Base-by-base conservation (phyloP, 2,113 vertebrate species). In the Phaethon lepturus region DNA sequence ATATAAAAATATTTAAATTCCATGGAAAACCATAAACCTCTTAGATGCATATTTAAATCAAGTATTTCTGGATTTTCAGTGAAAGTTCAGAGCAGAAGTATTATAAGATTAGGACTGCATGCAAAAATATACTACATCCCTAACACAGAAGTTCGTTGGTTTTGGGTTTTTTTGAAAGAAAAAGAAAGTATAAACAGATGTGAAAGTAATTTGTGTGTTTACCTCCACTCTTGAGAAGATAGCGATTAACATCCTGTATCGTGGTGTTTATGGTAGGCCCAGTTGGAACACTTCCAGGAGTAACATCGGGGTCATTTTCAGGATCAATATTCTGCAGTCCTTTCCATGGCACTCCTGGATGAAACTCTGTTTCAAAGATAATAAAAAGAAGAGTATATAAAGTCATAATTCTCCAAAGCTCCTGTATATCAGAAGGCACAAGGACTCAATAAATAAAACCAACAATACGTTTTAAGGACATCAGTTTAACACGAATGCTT, bases 271-370 rank as follows among this genome's bases (percentile, higher is more conserved):
- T 99, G 93, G 99, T 99, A 14, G 99, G 99, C 88, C 99, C 99
- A 6, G 99, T 99, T 58, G 99, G 99, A 95, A 99, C 99, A 55
- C 99, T 99, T 90, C 99, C 99, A 94, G 99, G 99, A 88, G 99
- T 99, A 98, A 99, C 99, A 88, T 99, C 99, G 2, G 99, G 99
- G 97, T 99, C 99, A 81, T 99, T 99, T 97, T 99, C 99, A 6
- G 99, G 99, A 96, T 99, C 99, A 52, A 99, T 99, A 77, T 99
- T 99, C 98, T 99, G 99, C 96, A 99, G 99, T 96, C 99, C 99
- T 98, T 99, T 99, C 99, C 99, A 99, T 23, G 99, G 99, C 75
- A 99, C 99, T 94, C 99, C 99, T 58, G 99, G 99, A 92, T 99
- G 99, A 97, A 99, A 99, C 97, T 99, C 99, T 99, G 95, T 87